Percentiles rank a stretch among this genome's conserved stretches.
Conservation (phyloP, 1,140 invertebrate species). For the Drosophila lowei region DNA sequence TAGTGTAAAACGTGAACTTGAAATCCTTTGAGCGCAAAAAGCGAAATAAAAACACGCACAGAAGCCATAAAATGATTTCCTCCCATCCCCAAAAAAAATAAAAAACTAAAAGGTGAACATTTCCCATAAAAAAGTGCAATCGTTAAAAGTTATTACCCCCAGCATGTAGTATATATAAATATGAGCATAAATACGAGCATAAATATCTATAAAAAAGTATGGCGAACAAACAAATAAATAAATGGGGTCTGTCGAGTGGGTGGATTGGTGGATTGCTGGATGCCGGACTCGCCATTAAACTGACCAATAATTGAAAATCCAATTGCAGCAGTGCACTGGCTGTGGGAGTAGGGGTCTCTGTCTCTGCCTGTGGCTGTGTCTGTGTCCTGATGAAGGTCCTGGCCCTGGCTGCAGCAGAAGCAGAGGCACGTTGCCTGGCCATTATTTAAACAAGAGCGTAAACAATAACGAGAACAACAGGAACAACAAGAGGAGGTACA, state of each 20-base stretch:
- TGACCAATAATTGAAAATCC: conserved; percentile 80
- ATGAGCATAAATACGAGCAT: conserved; percentile 20
- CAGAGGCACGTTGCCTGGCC: conserved; percentile 69
- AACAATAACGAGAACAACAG: conserved; percentile 77
- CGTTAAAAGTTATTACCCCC: conserved; percentile 68
- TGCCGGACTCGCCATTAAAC: conserved; percentile 62
- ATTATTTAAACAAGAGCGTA: conserved; percentile 81
- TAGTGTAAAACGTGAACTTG: conserved; percentile 76
- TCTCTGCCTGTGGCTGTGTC: not conserved
- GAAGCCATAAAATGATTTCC: conserved; percentile 67
- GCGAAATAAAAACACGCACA: conserved; percentile 78
- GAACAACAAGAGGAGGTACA: conserved; percentile 28
- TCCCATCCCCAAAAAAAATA: conserved; percentile 8
- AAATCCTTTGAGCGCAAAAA: conserved; percentile 78
- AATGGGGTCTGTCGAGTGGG: conserved; percentile 19
- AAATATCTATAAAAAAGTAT: not conserved
- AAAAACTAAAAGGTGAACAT: conserved; percentile 53
- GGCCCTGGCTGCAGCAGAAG: conserved; percentile 10
- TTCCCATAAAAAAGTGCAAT: conserved; percentile 72
- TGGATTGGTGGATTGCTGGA: conserved; percentile 30
- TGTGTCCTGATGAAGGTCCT: conserved; percentile 37
- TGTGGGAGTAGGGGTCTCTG: not conserved
- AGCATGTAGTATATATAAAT: conserved; percentile 48
- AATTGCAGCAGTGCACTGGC: conserved; percentile 63
- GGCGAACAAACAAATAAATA: conserved; percentile 24